These are phyloP conservation scores for Protobothrops mucrosquamatus DNA, from an alignment of 2,113 vertebrate species.

Conservation along the genomic window DNA sequence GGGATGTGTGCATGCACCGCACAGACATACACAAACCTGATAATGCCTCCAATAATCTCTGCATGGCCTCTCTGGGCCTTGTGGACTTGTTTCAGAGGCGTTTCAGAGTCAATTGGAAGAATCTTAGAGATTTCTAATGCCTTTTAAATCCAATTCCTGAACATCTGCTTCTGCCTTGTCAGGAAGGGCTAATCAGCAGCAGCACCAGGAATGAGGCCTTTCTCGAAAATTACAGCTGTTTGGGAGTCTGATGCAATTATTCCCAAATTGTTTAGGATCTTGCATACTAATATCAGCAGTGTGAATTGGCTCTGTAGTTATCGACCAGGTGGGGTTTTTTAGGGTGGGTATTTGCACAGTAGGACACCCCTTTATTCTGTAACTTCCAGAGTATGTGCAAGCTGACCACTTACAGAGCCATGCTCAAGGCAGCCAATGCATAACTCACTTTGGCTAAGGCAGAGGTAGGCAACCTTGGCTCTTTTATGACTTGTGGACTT, in stretches of 20 bases:
- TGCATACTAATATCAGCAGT: not conserved
- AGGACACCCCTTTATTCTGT: not conserved
- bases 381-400: not conserved
- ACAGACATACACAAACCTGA: not conserved
- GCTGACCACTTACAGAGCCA: not conserved
- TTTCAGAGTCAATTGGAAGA: conserved; percentile 10
- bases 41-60: conserved; percentile 15
- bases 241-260: not conserved
- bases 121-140: not conserved
- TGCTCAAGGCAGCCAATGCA: not conserved
- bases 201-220: not conserved
- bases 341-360: not conserved
- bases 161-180: not conserved
- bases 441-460: not conserved
- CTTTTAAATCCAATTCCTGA: not conserved
- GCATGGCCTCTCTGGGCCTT: not conserved
- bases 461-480: too few species aligned
- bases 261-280: not conserved
- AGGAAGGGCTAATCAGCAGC: not conserved
- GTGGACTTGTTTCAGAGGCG: not conserved
- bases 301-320: not conserved
- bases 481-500: too few species aligned
- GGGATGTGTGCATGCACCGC: not conserved
- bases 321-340: not conserved
- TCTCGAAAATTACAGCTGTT: not conserved